Evolutionary conservation across 2,113 vertebrate genomes (phyloP).

Genomic region (Sciurus niger): DNA sequence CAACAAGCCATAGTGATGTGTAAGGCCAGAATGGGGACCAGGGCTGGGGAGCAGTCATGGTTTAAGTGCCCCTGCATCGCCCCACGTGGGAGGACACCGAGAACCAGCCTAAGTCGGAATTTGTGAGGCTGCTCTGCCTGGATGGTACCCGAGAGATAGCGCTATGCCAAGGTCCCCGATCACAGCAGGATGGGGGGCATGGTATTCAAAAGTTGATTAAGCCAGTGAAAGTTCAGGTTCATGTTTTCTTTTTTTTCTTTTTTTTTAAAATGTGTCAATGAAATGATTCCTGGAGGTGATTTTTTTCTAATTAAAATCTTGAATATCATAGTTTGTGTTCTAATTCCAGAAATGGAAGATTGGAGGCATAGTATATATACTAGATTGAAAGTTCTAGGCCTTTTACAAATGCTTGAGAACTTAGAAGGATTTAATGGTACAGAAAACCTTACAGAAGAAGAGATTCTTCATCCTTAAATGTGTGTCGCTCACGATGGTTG

Average conservation of each 20-base stretch:
- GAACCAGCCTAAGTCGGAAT: too few relatives aligned
- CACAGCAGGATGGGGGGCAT: neutral
- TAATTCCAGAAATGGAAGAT: neutral
- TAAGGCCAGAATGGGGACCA: too few relatives aligned
- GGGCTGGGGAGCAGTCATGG: neutral
- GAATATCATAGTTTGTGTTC: neutral
- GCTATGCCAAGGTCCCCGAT: neutral
- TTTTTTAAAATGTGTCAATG: neutral
- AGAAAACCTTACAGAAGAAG: neutral
- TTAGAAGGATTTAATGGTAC: neutral
- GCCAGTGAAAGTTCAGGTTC: neutral
- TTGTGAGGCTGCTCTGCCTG: neutral
- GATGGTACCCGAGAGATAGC: neutral
- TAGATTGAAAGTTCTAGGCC: neutral
- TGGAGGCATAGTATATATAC: neutral
- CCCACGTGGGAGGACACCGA: rapidly evolving
- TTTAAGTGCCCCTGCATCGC: neutral
- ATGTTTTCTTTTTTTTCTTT: neutral
- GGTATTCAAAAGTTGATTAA: neutral
- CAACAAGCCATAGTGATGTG: neutral
- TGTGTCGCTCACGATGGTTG: neutral
- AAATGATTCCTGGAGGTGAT: neutral
- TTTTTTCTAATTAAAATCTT: neutral
- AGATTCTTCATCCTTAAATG: neutral
- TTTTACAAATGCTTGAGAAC: constrained; percentile 47